phyloP scores from a whole-genome alignment of 1,140 invertebrate species.

The Pogonomyrmex barbatus region DNA sequence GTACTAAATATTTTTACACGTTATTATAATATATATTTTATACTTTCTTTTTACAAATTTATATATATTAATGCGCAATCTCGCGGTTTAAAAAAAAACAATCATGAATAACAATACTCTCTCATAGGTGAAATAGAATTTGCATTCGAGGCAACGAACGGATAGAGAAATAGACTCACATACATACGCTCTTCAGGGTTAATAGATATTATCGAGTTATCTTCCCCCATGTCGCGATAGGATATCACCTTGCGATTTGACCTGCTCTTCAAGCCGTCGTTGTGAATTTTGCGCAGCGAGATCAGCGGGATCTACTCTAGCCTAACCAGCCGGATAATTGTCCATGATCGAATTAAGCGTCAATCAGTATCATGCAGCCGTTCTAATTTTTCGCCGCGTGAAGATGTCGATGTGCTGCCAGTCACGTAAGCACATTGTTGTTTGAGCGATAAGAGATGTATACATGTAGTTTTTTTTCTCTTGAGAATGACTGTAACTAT shows the following conservation, averaged over 20 bases:
- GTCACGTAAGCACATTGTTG: conserved; percentile 46
- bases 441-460: conserved; percentile 6
- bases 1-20: too few relatives aligned
- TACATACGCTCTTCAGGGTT: conserved; percentile 27
- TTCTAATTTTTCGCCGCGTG: conserved; percentile 35
- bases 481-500: neutral
- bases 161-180: conserved; percentile 32
- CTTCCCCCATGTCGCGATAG: conserved; percentile 29
- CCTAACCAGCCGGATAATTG: conserved; percentile 41
- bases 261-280: conserved; percentile 23
- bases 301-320: conserved; percentile 3
- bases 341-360: conserved; percentile 35
- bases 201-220: conserved; percentile 62
- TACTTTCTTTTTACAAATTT: neutral
- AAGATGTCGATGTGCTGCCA: conserved; percentile 33
- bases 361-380: conserved; percentile 45
- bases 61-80: neutral
- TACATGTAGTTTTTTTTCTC: neutral
- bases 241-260: conserved; percentile 47
- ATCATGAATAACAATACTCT: neutral
- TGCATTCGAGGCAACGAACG: conserved; percentile 20
- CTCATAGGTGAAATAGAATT: neutral
- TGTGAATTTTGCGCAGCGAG: conserved; percentile 46
- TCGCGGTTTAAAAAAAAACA: neutral
- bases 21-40: too few relatives aligned